Conservation (phyloP, 1,140 invertebrate species). For the Harlomillsia oculata region DNA sequence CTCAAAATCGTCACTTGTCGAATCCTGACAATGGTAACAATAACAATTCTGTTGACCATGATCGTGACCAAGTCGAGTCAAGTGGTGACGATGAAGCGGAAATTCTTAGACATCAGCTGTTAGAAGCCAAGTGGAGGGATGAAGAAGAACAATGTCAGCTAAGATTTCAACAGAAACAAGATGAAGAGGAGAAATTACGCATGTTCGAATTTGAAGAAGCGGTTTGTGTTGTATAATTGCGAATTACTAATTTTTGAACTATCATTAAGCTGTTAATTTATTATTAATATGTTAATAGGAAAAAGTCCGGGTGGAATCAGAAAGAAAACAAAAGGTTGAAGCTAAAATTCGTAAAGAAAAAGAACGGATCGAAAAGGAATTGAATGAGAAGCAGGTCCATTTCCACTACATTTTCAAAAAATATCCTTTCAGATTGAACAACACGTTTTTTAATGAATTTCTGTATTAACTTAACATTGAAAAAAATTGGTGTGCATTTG, state of each 20-base stretch:
- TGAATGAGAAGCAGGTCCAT: slow-evolving; percentile 18
- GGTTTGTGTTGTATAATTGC: neutral
- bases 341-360: slow-evolving; percentile 12
- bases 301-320: slow-evolving; percentile 24
- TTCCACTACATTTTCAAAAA: slow-evolving; percentile 4
- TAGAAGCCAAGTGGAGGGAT: slow-evolving; percentile 20
- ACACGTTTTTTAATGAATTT: neutral
- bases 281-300: slow-evolving; percentile 6
- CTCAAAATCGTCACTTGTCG: neutral
- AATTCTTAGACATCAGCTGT: neutral
- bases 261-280: neutral
- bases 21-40: neutral
- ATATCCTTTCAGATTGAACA: slow-evolving; percentile 4
- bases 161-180: slow-evolving; percentile 14
- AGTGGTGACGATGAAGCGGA: neutral
- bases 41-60: neutral
- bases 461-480: neutral
- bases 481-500: neutral
- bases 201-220: slow-evolving; percentile 2
- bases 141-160: slow-evolving; percentile 12
- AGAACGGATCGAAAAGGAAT: slow-evolving; percentile 13
- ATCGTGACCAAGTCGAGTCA: neutral
- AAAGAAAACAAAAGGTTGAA: slow-evolving; percentile 12
- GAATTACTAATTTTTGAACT: neutral
- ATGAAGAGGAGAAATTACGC: slow-evolving; percentile 3